Evolutionary conservation across 2,113 vertebrate species (phyloP).

Genomic region (Phaethon lepturus): DNA sequence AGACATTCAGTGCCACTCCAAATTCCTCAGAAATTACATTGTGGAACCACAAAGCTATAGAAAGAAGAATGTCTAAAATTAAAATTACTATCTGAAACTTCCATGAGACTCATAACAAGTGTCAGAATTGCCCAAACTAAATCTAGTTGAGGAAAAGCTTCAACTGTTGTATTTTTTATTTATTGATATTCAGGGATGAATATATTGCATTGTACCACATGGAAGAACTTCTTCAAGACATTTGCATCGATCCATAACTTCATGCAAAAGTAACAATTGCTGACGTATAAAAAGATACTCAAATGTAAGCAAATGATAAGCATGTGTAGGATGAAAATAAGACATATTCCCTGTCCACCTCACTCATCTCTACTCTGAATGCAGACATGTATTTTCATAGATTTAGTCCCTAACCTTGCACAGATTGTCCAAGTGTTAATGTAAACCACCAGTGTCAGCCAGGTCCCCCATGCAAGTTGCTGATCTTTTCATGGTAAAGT

Average conservation of each 20-base stretch:
- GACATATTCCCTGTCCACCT: not conserved
- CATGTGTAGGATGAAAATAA: not conserved
- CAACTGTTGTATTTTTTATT: not conserved
- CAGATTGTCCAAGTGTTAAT: not conserved
- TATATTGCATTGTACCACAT: not conserved
- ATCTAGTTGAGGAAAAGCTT: conserved; percentile 47
- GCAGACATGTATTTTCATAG: not conserved
- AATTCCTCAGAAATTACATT: conserved; percentile 93
- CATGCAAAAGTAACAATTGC: not conserved
- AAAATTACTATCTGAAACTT: conserved; percentile 44
- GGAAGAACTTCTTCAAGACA: not conserved
- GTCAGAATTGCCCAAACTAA: conserved; percentile 35
- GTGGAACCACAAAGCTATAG: conserved; percentile 95
- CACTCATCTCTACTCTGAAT: not conserved
- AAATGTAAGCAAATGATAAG: not conserved
- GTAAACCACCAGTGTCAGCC: conserved; percentile 35
- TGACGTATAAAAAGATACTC: not conserved
- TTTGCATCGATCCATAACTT: not conserved
- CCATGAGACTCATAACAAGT: not conserved
- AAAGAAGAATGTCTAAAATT: conserved; percentile 20
- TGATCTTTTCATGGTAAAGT: not conserved
- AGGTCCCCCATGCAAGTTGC: not conserved
- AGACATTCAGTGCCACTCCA: conserved; percentile 92
- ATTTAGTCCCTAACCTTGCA: conserved; percentile 28
- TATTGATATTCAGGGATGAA: not conserved